Evolutionary conservation across 1,140 invertebrate genomes (phyloP), one percentile per base, ranked within the genome.

Genomic region (Battus philenor): DNA sequence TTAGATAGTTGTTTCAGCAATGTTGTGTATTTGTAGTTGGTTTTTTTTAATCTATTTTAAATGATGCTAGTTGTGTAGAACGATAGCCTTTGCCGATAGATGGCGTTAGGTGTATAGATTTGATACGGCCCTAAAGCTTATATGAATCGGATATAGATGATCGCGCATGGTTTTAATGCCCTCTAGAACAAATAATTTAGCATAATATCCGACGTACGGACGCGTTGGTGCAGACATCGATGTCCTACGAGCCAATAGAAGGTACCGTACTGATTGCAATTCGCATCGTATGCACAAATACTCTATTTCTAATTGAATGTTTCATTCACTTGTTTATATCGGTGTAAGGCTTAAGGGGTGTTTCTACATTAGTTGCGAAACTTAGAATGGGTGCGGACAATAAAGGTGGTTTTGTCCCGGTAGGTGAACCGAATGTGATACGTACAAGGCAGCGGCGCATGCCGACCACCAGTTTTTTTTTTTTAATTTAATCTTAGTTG

Each of bases 31-130:
- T 30, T 38, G 64, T 75, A 70, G 68, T 63, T 54, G 61, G 48
- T 52, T 20, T 54, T 77, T 74, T 75, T 74, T 70, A 69, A 72
- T 72, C 67, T 76, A 72, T 78, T 78, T 80, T 79, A 78, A 83
- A 71, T 22, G 69, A 78, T 69, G 77, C 77, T 83, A 79, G 73
- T 69, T 79, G 68, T 79, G 65, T 76, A 52, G 41, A 49, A 50
- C 31, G 50, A 27, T 58, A 59, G 55, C 48, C 49, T 59, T 70
- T 56, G 66, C 62, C 61, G n/a, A 44, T 38, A 67, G 66, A 56
- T 59, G 56, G 47, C 36, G 47, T 60, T 62, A 72, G 57, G 34
- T 56, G 44, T 65, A 51, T 64, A 67, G 72, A 53, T 59, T n/a
- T 49, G 55, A 66, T 67, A 72, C 46, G 68, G 77, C 60, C 61